Evolutionary conservation across 2,797 vertebrate genomes (phyloP), one percentile per base, ranked within the genome.

Genomic region (Muscicapa striata): DNA sequence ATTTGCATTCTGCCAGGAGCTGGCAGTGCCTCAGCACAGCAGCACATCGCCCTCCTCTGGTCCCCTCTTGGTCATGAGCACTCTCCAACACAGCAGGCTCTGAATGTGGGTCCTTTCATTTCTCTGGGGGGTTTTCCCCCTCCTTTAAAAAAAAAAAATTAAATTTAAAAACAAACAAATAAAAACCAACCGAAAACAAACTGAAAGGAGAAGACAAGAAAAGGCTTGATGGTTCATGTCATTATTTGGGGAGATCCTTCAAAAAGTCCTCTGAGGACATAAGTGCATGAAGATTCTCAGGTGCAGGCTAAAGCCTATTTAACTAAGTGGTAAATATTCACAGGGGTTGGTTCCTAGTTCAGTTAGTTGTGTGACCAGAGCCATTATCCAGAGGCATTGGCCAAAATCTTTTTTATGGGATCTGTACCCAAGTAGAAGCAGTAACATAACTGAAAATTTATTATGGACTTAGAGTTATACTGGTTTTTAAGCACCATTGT

Each of bases 41-140:
- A 27, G 57, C 69, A 61, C 89, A 62, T n/a, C 41, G 95, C 95
- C 96, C 94, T 95, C 89, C 82, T 0, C 87, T 7, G 92, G 91
- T 76, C 30, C 26, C 19, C 13, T 3, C 15, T 3, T 4, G 13
- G 16, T 24, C 67, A 9, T 9, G 45, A 0, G 11, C 59, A 21
- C 29, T 0, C 34, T 68, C 45, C 0, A 0, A 24, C 74, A 19
- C 59, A 19, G 48, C 43, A 1, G 54, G 11, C 57, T 85, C 81
- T 45, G 13, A 24, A 2, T n/a, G 54, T 17, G 43, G 18, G 7
- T n/a, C 18, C 36, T 46, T 45, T 24, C 12, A 3, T 36, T 63
- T 30, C n/a, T 29, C 36, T 21, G 11, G 20, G 26, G 3, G 0
- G 3, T 23, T 29, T 26, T 0, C 2, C 9, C 15, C 15, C 30